Evolutionary conservation across 2,888 invertebrate genomes (phyloP).

Genomic region (Alentia gelatinosa): DNA sequence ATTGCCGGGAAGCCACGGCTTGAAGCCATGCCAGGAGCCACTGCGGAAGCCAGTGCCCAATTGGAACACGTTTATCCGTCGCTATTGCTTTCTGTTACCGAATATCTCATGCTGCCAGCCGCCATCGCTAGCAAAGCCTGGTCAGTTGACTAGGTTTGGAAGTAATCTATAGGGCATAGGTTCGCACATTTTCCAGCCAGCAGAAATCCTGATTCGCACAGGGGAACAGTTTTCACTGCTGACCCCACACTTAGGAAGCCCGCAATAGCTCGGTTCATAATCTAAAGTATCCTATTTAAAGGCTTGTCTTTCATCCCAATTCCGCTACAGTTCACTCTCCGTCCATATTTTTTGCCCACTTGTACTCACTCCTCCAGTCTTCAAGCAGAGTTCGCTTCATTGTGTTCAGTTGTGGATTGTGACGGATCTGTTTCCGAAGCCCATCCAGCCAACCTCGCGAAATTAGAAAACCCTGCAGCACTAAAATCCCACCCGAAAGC

Average conservation of each 20-base stretch:
- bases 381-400: background rate
- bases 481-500: no score
- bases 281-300: background rate
- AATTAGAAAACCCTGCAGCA: background rate
- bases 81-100: slow-evolving; percentile 2
- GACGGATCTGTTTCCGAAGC: background rate
- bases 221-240: background rate
- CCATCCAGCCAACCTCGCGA: background rate
- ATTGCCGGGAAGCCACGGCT: background rate
- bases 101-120: background rate
- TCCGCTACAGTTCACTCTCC: background rate
- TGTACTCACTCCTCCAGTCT: background rate
- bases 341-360: background rate
- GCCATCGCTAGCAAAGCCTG: background rate
- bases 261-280: background rate
- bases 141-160: background rate
- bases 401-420: background rate
- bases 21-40: background rate
- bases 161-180: background rate
- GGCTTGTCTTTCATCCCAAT: background rate
- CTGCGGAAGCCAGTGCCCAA: background rate
- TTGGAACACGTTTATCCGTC: slow-evolving; percentile 2
- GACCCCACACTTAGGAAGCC: background rate
- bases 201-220: background rate
- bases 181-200: background rate